Evolutionary conservation across 2,888 invertebrate species (phyloP), one percentile per base, ranked within the genome.

Genomic region (Caenorhabditis sp.): DNA sequence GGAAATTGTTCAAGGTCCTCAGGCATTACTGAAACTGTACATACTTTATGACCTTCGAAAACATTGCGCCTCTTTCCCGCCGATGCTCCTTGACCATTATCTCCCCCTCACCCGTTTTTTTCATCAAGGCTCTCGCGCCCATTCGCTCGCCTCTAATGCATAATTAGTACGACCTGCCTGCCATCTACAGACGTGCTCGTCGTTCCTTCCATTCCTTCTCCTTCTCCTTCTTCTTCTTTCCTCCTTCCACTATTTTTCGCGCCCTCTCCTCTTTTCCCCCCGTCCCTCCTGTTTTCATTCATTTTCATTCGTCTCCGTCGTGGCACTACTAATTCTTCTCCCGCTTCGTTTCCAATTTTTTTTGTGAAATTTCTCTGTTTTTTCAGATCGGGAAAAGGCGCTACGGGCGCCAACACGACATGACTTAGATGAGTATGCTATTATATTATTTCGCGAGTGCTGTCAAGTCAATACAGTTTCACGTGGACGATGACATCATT

Each of bases 401-500:
- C 78, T 74, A 63, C 70, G 68, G 46, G 79, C 73, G 79, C 74
- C 76, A 45, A 26, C 13, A 59, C 63, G 61, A 56, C 53, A 72
- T 75, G 73, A 73, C 74, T 37, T 77, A 73, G 76, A 66, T 77
- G 79, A 76, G 75, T 72, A 83, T 86, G 88, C 83, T 88, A 61
- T 78, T 88, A 46, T 88, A 88, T 75, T 88, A 88, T 72, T 89
- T 88, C 73, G 87, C 89, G 65, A 83, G 81, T 68, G 89, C 89
- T 70, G 87, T 89, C 78, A 89, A 89, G 81, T 83, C 83, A 48
- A 83, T 89, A 63, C 87, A 85, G 76, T 86, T 89, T 66, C 89
- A 89, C 75, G 89, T 89, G 35, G 89, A 89, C 80, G 89, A 89
- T 85, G 89, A 89, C 79, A 89, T 89, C 76, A 89, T 89, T 81